Evolutionary conservation across 2,888 invertebrate genomes (phyloP).

Genomic region (Drosophila vallismaia): DNA sequence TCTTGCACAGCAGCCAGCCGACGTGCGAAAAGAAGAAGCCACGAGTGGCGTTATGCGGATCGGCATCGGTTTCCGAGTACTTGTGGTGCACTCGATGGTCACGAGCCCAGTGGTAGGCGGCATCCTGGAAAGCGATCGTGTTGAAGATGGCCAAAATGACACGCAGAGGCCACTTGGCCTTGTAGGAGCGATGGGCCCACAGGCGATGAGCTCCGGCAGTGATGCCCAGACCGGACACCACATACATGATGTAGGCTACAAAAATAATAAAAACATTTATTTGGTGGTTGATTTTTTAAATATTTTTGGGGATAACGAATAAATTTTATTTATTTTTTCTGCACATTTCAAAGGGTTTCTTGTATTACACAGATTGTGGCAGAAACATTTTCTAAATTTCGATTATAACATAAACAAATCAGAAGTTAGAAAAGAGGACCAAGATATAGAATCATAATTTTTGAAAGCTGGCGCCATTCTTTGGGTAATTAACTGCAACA

Average conservation of each 20-base stretch:
- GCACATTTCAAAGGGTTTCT: too few relatives aligned
- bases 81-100: conserved; percentile 96
- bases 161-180: conserved; percentile 95
- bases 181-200: conserved; percentile 98
- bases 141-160: conserved; percentile 92
- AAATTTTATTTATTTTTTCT: not conserved
- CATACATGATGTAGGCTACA: conserved; percentile 89
- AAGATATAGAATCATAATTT: too few relatives aligned
- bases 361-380: too few relatives aligned
- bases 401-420: too few relatives aligned
- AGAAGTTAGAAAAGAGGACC: too few relatives aligned
- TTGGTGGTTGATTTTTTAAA: too few relatives aligned
- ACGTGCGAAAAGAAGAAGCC: conserved; percentile 98
- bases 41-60: conserved; percentile 95
- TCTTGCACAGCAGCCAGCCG: conserved; percentile 96
- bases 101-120: conserved; percentile 91
- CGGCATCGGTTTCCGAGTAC: conserved; percentile 96
- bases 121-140: conserved; percentile 95
- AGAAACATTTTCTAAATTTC: too few relatives aligned
- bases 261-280: not conserved
- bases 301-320: not conserved
- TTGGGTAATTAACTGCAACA: too few relatives aligned
- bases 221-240: conserved; percentile 93
- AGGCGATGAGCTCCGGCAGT: conserved; percentile 98
- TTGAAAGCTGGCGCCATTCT: too few relatives aligned